Conservation (phyloP, 2,797 vertebrate species). For the Cryptoprocta ferox region DNA sequence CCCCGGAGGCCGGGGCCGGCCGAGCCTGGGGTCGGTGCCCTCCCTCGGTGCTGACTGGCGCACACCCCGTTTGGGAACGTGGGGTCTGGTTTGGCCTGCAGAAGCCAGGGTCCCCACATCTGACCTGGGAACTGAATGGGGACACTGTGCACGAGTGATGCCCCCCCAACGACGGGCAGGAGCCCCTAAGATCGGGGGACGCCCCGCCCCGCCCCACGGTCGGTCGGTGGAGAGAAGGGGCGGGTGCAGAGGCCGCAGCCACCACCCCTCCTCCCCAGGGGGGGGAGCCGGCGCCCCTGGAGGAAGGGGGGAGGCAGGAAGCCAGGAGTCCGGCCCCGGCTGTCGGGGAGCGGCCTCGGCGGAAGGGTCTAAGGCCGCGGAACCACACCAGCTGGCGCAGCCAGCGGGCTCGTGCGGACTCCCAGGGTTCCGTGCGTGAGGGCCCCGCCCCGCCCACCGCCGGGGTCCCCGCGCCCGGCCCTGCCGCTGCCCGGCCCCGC, state of each 20-base stretch:
- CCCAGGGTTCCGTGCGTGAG: too few relatives aligned
- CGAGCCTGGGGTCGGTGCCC: background rate
- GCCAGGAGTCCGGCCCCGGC: too few relatives aligned
- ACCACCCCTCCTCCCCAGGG: background rate
- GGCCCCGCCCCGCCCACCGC: background rate
- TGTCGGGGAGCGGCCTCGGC: background rate
- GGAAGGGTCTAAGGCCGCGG: rapidly evolving
- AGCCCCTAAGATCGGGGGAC: too few relatives aligned
- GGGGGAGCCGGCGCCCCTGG: too few relatives aligned
- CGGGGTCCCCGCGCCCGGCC: rapidly evolving
- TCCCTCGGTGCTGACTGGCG: rapidly evolving
- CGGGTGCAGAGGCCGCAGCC: background rate
- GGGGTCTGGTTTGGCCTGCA: too few relatives aligned
- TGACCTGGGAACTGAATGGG: too few relatives aligned
- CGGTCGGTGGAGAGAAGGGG: background rate
- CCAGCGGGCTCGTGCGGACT: background rate
- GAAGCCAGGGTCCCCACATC: background rate
- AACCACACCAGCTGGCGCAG: rapidly evolving
- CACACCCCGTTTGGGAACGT: background rate
- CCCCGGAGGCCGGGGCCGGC: rapidly evolving
- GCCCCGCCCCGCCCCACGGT: background rate
- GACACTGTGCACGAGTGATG: rapidly evolving
- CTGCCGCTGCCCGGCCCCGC: background rate
- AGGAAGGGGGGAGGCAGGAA: too few relatives aligned
- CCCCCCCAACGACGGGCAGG: background rate